phyloP scores from a whole-genome alignment of 1,140 invertebrate genomes.

The Lepidurus packardi region DNA sequence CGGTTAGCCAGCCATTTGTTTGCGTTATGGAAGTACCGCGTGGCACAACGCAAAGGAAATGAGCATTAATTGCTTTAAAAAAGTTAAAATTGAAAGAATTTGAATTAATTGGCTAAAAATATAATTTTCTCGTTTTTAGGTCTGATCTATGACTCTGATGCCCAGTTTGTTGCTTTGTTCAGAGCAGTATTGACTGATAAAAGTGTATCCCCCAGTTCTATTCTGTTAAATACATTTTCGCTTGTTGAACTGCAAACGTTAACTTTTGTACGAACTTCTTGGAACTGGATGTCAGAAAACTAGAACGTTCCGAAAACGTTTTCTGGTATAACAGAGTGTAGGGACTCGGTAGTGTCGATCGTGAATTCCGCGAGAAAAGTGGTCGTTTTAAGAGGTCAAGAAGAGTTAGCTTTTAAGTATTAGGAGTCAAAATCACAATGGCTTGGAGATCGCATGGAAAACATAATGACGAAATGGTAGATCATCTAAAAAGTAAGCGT shows the following conservation, averaged over 20 bases:
- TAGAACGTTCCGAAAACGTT: not conserved
- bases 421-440: slow-evolving; percentile 42
- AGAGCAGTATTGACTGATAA: not conserved
- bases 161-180: not conserved
- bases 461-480: slow-evolving; percentile 75
- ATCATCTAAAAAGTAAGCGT: slow-evolving; percentile 67
- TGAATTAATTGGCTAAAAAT: not conserved
- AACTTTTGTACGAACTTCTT: not conserved
- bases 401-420: not conserved
- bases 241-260: not conserved
- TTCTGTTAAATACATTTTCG: not conserved
- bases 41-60: not conserved
- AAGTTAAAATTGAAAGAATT: not conserved
- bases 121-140: not conserved
- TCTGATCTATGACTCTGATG: not conserved
- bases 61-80: not conserved
- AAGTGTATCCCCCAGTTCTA: not conserved
- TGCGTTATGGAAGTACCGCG: not conserved
- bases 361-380: too few relatives aligned
- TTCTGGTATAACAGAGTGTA: not conserved
- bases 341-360: too few relatives aligned
- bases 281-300: not conserved
- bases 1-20: not conserved
- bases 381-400: too few relatives aligned
- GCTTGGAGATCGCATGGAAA: slow-evolving; percentile 74